Conservation (phyloP, 1,140 invertebrate genomes). For the Meloidogyne hapla region DNA sequence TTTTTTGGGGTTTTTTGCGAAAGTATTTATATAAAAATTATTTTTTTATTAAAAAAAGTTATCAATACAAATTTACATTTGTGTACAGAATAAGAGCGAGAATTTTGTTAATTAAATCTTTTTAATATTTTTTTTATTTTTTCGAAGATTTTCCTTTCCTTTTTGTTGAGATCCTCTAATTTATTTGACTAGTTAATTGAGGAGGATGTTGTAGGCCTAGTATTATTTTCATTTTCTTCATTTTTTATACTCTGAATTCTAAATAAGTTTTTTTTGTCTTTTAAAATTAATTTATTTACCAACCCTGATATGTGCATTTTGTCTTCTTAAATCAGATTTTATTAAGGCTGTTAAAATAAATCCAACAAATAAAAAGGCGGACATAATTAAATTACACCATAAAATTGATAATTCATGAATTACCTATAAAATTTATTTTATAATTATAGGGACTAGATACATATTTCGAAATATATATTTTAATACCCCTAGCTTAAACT, state of each 20-base stretch:
- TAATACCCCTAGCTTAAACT: too few relatives aligned
- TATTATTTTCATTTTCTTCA: background rate
- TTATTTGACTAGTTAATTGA: background rate
- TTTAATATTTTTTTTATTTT: too few relatives aligned
- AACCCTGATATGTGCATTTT: slow-evolving; percentile 31
- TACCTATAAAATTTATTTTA: slow-evolving; percentile 20
- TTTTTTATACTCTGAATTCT: slow-evolving; percentile 1
- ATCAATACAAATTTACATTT: too few relatives aligned
- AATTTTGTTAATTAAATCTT: too few relatives aligned
- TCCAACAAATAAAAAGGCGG: slow-evolving; percentile 53
- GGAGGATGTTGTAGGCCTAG: background rate
- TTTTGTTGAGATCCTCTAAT: background rate
- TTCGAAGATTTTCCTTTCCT: too few relatives aligned
- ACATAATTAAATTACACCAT: slow-evolving; percentile 56
- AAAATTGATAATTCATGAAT: slow-evolving; percentile 42
- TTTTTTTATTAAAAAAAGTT: too few relatives aligned
- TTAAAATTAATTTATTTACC: background rate
- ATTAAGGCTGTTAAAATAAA: slow-evolving; percentile 53
- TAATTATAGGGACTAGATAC: background rate
- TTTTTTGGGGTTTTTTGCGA: too few relatives aligned
- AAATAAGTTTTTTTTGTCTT: background rate
- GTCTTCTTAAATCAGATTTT: slow-evolving; percentile 42
- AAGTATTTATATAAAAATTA: too few relatives aligned
- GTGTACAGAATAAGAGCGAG: too few relatives aligned
- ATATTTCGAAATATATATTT: too few relatives aligned